Evolutionary conservation across 1,140 invertebrate genomes (phyloP).

Genomic region (Hyles vespertilio): DNA sequence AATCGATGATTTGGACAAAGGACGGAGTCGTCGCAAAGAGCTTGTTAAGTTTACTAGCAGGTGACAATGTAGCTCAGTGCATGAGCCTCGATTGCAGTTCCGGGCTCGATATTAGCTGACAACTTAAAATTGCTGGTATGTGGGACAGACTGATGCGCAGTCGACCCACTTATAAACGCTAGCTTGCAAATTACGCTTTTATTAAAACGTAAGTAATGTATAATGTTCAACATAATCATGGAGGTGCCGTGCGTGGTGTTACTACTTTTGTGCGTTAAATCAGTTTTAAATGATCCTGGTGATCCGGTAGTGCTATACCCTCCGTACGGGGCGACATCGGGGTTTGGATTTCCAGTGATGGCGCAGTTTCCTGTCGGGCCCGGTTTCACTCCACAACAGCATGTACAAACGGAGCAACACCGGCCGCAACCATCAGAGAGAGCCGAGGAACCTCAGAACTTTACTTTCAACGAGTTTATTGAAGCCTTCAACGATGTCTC

Average conservation of each 20-base stretch:
- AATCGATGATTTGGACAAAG: slow-evolving; percentile 60
- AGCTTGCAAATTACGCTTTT: slow-evolving; percentile 17
- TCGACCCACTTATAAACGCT: slow-evolving; percentile 27
- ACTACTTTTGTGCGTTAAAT: not conserved
- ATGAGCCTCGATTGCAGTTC: slow-evolving; percentile 67
- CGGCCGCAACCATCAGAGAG: not conserved
- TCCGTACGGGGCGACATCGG: slow-evolving; percentile 18
- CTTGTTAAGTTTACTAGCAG: slow-evolving; percentile 57
- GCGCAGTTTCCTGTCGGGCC: slow-evolving; percentile 14
- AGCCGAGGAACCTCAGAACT: slow-evolving; percentile 7
- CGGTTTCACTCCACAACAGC: slow-evolving; percentile 2
- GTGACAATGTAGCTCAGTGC: slow-evolving; percentile 64
- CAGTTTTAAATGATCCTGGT: slow-evolving; percentile 10
- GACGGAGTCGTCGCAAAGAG: slow-evolving; percentile 55
- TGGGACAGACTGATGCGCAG: slow-evolving; percentile 23
- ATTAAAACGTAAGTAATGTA: slow-evolving; percentile 10
- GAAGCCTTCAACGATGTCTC: slow-evolving; percentile 17
- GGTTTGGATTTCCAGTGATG: slow-evolving; percentile 6
- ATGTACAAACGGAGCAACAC: not conserved
- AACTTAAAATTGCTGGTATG: slow-evolving; percentile 32
- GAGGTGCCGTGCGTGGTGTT: slow-evolving; percentile 1
- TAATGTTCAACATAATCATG: not conserved
- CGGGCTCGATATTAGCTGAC: slow-evolving; percentile 62
- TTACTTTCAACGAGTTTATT: slow-evolving; percentile 19
- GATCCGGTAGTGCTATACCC: slow-evolving; percentile 23